These are phyloP conservation scores for Noctua fimbriata DNA, from an alignment of 2,888 invertebrate genomes.

Conservation along the genomic window DNA sequence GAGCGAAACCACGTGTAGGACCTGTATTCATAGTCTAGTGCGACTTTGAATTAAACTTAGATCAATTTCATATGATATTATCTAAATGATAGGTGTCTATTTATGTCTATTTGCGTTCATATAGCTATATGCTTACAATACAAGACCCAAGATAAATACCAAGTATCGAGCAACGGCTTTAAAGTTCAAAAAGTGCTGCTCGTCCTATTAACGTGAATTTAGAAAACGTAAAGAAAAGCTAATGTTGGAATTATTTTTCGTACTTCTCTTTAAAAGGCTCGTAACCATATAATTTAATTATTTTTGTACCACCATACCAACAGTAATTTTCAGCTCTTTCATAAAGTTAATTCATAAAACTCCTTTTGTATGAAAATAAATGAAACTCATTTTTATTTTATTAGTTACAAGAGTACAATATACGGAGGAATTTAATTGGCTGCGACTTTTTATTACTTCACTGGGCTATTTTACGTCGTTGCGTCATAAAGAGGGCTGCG, in stretches of 20 bases:
- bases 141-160: background rate
- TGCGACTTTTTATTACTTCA: slow-evolving; percentile 62
- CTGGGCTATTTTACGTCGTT: slow-evolving; percentile 59
- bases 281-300: slow-evolving; percentile 19
- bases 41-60: background rate
- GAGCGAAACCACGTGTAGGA: slow-evolving; percentile 70
- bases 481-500: slow-evolving; percentile 63
- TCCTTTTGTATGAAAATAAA: slow-evolving; percentile 49
- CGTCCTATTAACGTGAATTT: background rate
- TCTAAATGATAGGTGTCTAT: background rate
- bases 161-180: background rate
- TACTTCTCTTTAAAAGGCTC: background rate
- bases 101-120: background rate
- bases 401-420: slow-evolving; percentile 58
- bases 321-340: slow-evolving; percentile 12
- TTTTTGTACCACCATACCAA: background rate
- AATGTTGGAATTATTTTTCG: background rate
- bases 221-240: background rate
- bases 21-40: slow-evolving; percentile 62
- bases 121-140: background rate
- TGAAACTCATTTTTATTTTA: slow-evolving; percentile 58
- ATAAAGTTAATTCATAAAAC: slow-evolving; percentile 31
- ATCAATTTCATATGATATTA: background rate
- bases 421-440: slow-evolving; percentile 65
- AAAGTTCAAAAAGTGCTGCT: background rate